Conservation (phyloP, 2,797 vertebrate species). For the Danionella dracula region DNA sequence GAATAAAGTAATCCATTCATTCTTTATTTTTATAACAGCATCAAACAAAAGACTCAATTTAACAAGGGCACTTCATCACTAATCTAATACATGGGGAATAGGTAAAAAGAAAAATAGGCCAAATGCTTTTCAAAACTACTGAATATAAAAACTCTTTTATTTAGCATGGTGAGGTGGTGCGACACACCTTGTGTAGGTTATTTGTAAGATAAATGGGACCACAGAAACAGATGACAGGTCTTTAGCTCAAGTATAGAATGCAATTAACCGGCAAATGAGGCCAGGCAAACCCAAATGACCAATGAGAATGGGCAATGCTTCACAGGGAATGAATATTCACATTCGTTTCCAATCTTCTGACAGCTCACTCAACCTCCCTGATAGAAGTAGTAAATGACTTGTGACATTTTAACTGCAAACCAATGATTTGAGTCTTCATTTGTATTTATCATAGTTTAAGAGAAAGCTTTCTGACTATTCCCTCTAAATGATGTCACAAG, state of each 20-base stretch:
- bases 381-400: conserved; percentile 59
- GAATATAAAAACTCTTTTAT: conserved; percentile 48
- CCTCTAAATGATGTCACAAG: not conserved
- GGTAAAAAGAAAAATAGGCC: conserved; percentile 24
- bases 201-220: conserved; percentile 78
- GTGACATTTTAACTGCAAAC: conserved; percentile 57
- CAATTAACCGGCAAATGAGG: conserved; percentile 93
- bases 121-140: conserved; percentile 21
- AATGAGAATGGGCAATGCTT: conserved; percentile 75
- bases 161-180: conserved; percentile 61
- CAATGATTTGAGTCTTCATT: conserved; percentile 54
- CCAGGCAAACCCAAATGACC: conserved; percentile 79
- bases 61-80: conserved; percentile 15
- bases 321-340: conserved; percentile 67
- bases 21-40: not conserved
- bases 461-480: not conserved
- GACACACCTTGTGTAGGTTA: conserved; percentile 69
- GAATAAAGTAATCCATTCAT: not conserved
- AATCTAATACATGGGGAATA: conserved; percentile 25
- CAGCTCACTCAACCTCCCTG: conserved; percentile 52
- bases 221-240: conserved; percentile 79
- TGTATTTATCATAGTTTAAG: conserved; percentile 39
- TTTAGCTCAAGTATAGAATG: conserved; percentile 83
- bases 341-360: conserved; percentile 63
- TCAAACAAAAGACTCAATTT: not conserved